These are phyloP conservation scores for Bombus huntii DNA, from an alignment of 1,140 invertebrate species.

Conservation along the genomic window DNA sequence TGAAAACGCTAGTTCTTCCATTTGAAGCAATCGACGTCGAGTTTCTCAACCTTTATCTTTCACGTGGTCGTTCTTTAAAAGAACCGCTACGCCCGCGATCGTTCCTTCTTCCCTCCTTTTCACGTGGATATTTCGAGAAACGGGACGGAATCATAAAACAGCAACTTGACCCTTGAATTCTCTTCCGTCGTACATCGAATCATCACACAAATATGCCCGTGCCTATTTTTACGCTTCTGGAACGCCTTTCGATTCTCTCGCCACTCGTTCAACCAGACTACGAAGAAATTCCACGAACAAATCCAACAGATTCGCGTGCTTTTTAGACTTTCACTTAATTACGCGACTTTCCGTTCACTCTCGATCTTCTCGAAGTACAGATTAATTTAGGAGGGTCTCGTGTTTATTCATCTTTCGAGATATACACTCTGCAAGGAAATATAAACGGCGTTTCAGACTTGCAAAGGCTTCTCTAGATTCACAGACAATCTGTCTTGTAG, in stretches of 20 bases:
- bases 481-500: background rate
- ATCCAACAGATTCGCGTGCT: background rate
- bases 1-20: conserved; percentile 25
- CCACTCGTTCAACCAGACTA: background rate
- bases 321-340: background rate
- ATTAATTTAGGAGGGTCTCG: background rate
- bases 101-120: background rate
- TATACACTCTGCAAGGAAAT: background rate
- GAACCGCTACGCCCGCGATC: background rate
- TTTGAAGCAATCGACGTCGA: conserved; percentile 8
- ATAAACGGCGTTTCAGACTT: background rate
- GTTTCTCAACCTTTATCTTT: background rate
- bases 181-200: conserved; percentile 35
- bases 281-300: too few relatives aligned
- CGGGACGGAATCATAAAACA: conserved; percentile 7
- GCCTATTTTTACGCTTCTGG: background rate
- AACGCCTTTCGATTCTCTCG: background rate
- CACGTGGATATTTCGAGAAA: background rate
- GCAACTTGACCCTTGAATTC: conserved; percentile 17
- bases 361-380: background rate
- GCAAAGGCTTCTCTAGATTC: background rate
- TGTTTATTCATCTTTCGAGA: background rate
- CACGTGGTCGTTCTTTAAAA: background rate
- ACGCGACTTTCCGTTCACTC: background rate
- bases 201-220: conserved; percentile 53